Evolutionary conservation across 2,888 invertebrate species (phyloP), one percentile per base, ranked within the genome.

Genomic region (Tortrix viridana): DNA sequence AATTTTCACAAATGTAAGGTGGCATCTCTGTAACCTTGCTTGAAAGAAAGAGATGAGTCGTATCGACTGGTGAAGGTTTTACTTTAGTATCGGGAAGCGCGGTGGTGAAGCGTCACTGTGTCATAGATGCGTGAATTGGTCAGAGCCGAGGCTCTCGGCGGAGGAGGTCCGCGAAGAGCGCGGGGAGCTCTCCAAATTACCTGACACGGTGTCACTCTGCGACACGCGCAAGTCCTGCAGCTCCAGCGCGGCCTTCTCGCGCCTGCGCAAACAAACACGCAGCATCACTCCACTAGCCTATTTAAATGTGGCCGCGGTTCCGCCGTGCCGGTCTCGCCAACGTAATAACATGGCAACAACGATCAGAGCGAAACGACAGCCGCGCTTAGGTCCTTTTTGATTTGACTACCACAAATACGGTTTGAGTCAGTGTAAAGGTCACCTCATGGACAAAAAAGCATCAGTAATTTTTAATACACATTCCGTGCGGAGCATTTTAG

Each of bases 131-230:
- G 91, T 92, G 77, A 89, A 85, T 67, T 86, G 84, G 73, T 88
- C 81, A 19, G 90, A 90, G 75, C 77, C 81, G 57, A 90, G 74
- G 68, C 87, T 89, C 66, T 86, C 90, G 65, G 80, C 77, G 41
- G 90, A 92, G 70, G 90, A 89, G 75, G 91, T 87, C 69, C 86
- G 86, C 78, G 93, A 93, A 72, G 90, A 89, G 80, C 92, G 86
- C 80, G 91, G 86, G 57, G 84, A 81, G 72, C 84, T 84, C 74
- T 88, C 88, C 82, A 94, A 92, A 79, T 93, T 93, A 83, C 93
- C 94, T 83, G 94, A 94, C 69, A 94, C 91, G 71, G 93, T 93
- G 76, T 94, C 94, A 78, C 93, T 92, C 77, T 89, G 93, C 65
- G 89, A 92, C 66, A 89, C 90, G 9, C 90, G 86, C 22, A 89